phyloP scores from a whole-genome alignment of 2,797 vertebrate genomes.

The Erethizon dorsatum region DNA sequence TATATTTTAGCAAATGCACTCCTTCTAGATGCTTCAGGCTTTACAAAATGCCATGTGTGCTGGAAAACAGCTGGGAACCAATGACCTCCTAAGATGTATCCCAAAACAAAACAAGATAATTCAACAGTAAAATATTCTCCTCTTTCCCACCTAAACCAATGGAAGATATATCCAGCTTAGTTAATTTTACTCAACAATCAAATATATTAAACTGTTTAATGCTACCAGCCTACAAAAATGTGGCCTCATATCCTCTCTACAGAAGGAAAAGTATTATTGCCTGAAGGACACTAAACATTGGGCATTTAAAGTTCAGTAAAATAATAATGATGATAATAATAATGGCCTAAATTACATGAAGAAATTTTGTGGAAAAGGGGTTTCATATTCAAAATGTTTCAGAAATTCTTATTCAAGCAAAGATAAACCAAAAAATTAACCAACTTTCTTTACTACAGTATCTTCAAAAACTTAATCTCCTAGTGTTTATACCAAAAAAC shows the following conservation, averaged over 20 bases:
- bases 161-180: neutral
- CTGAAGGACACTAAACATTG: neutral
- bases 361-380: neutral
- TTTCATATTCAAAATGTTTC: neutral
- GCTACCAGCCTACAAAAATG: neutral
- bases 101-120: neutral
- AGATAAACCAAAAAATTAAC: neutral
- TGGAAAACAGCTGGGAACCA: constrained; percentile 18
- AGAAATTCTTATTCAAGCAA: neutral
- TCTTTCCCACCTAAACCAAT: neutral
- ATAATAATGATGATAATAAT: neutral
- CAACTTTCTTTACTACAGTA: neutral
- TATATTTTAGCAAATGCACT: constrained; percentile 50
- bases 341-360: neutral
- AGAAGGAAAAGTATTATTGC: neutral
- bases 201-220: neutral
- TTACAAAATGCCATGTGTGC: constrained; percentile 38
- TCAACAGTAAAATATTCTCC: constrained; percentile 29
- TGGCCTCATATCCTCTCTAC: neutral
- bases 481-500: neutral
- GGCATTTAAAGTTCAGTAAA: neutral
- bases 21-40: neutral
- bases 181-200: constrained; percentile 13
- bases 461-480: neutral
- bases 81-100: neutral